Percentiles rank a stretch among this genome's conserved stretches.
Conservation (phyloP, 2,797 vertebrate genomes). For the Erethizon dorsatum region DNA sequence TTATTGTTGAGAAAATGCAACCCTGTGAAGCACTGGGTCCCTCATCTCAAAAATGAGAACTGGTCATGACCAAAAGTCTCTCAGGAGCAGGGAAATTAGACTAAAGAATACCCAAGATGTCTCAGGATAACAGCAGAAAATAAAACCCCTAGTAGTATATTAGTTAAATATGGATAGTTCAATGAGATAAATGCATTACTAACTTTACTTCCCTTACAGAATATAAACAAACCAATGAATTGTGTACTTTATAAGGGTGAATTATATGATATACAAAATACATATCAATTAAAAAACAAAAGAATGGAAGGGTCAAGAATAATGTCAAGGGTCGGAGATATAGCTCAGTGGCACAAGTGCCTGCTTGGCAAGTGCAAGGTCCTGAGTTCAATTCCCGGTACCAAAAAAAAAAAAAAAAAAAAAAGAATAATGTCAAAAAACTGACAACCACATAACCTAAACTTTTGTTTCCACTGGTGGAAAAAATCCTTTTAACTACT, state of each 20-base stretch:
- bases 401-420: too few species aligned
- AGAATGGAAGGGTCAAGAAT: conserved; percentile 3
- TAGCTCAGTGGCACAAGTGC: too few species aligned
- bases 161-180: not conserved
- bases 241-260: not conserved
- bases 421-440: conserved; percentile 30
- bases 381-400: too few species aligned
- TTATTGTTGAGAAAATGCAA: conserved; percentile 42
- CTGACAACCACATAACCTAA: not conserved
- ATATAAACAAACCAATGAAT: not conserved
- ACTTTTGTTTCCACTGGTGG: not conserved
- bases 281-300: conserved; percentile 2
- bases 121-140: not conserved
- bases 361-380: too few species aligned
- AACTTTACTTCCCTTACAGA: conserved; percentile 14
- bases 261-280: not conserved
- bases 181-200: not conserved
- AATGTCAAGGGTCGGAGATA: too few species aligned
- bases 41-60: not conserved
- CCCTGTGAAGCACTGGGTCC: not conserved
- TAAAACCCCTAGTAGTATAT: not conserved
- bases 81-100: not conserved
- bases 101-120: not conserved
- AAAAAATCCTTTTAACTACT: conserved; percentile 32
- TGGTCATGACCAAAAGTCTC: not conserved